Base-by-base conservation (phyloP, 1,140 invertebrate species). In the Zaprionus capensis region DNA sequence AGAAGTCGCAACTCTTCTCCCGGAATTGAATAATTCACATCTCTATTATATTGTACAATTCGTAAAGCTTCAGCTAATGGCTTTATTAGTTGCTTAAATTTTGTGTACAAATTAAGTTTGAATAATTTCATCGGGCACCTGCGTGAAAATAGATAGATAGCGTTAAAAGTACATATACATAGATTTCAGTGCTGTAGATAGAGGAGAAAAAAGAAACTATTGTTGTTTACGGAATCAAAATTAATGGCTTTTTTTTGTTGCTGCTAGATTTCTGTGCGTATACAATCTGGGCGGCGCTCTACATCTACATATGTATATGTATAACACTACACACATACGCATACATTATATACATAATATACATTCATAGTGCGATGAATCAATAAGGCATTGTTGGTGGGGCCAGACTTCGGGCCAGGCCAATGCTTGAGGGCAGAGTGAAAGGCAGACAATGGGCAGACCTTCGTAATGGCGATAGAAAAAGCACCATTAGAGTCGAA, bases 221-320 rank as follows among this genome's bases (percentile, higher is more conserved):
- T 71, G 55, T 63, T 78, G 81, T 75, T 85, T 81, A 68, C 53
- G 44, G 38, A 68, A 76, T 55, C 71, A 72, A 76, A 79, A 85
- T 85, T 86, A 85, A 85, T 85, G 82, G 79, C 56, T 76, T 85
- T 85, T 28, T 64, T 58, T 76, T 17, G 41, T 46, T 46, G 5
- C 34, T 70, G 64, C 58, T 61, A 56, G 55, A 34, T 14, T 51
- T 58, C 22, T 44, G 17, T 68, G 71, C 44, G 26, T 58, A 56
- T 38, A 24, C 46, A 71, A 63, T 31, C 63, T 63, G 58, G 53
- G 61, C 61, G 49, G 26, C 49, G 34, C 55, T 57, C 49, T 49
- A 46, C n/a, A 46, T 46, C n/a, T 46, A 58, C 44, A 46, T 55
- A 56, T 20, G 15, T 2, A 17, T 34, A 56, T 36, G 26, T 17